These are phyloP conservation scores for Tanytarsus gracilentus DNA, from an alignment of 2,888 invertebrate genomes.

Conservation along the genomic window DNA sequence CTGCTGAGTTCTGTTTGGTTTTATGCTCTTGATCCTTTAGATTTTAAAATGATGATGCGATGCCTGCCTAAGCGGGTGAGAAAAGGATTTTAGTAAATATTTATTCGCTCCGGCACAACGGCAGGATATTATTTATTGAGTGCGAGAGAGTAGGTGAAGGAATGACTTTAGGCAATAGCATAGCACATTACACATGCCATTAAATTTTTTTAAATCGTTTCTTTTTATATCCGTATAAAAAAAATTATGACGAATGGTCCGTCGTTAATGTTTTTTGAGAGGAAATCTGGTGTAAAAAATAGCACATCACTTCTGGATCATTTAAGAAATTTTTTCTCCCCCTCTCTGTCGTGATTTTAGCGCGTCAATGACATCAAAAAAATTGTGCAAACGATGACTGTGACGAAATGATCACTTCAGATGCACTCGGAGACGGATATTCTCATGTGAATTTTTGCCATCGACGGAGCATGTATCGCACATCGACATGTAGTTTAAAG, in stretches of 20 bases:
- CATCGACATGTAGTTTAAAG: constrained; percentile 28
- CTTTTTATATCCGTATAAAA: not conserved
- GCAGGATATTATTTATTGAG: not conserved
- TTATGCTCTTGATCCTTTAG: not conserved
- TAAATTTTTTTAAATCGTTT: constrained; percentile 24
- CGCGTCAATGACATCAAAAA: no score
- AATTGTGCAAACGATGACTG: constrained; percentile 5
- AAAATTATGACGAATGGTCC: constrained; percentile 20
- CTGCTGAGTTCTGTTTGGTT: no score
- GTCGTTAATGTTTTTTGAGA: not conserved
- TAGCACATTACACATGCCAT: constrained; percentile 26
- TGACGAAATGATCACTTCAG: constrained; percentile 3
- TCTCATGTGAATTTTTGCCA: not conserved
- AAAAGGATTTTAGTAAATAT: constrained; percentile 29
- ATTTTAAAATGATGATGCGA: constrained; percentile 15
- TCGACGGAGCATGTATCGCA: not conserved
- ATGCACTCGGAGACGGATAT: not conserved
- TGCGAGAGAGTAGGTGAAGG: not conserved
- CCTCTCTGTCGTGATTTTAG: no score
- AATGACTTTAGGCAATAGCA: no score
- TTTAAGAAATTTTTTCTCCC: no score
- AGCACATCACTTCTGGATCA: constrained; percentile 26
- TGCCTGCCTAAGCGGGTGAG: constrained; percentile 22
- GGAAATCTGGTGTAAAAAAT: constrained; percentile 26
- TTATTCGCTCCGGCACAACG: constrained; percentile 4